These are phyloP conservation scores for Acipenser oxyrinchus DNA, from an alignment of 2,797 vertebrate genomes.

Conservation along the genomic window DNA sequence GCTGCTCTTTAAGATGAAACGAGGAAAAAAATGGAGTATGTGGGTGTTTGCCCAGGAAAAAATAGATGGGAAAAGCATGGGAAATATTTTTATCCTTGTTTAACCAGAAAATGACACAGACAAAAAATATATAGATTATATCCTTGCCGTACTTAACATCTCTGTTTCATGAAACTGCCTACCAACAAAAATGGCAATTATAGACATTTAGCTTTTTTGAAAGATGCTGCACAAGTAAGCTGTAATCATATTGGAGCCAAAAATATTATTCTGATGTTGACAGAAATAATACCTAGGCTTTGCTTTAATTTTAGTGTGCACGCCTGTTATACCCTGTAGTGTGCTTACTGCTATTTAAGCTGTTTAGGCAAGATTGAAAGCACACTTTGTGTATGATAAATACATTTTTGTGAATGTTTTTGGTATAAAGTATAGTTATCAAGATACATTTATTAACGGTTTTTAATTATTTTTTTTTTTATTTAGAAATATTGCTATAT, in stretches of 20 bases:
- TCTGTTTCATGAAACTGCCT: constrained; percentile 8
- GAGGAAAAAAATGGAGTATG: constrained; percentile 60
- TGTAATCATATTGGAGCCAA: constrained; percentile 1
- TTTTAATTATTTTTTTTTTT: too few relatives aligned
- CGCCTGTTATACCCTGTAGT: not conserved
- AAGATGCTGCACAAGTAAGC: constrained; percentile 1
- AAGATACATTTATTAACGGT: too few relatives aligned
- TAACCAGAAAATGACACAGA: constrained; percentile 5
- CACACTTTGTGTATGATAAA: too few relatives aligned
- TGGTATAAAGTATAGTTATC: too few relatives aligned
- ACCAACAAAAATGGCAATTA: constrained; percentile 9
- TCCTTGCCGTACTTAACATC: constrained; percentile 7
- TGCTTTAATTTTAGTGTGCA: not conserved
- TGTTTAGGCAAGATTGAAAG: too few relatives aligned
- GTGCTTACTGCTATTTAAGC: too few relatives aligned
- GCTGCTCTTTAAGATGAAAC: constrained; percentile 64
- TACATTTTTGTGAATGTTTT: too few relatives aligned
- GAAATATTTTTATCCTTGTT: constrained; percentile 17
- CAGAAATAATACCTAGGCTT: not conserved
- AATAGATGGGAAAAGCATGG: constrained; percentile 28
- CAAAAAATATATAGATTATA: not conserved
- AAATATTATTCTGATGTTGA: not conserved
- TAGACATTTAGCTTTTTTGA: constrained; percentile 8
- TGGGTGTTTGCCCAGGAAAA: constrained; percentile 54
- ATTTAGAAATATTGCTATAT: too few relatives aligned